Evolutionary conservation across 92 coral and sea anemone genomes (phyloP).

Genomic region (Palythoa grandis): DNA sequence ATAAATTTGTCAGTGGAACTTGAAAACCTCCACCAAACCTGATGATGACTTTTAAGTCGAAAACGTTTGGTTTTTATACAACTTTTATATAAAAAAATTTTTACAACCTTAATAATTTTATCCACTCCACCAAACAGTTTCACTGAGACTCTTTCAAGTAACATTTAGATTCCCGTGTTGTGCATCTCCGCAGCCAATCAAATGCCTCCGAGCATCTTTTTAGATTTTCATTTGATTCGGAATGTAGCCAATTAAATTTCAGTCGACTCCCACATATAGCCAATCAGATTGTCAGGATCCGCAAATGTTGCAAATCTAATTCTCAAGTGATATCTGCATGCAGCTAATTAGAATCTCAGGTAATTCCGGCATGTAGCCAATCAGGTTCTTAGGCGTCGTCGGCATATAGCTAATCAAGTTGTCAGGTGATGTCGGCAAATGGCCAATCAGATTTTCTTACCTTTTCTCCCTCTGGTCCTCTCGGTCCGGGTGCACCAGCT

Average conservation of each 20-base stretch:
- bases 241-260: background rate
- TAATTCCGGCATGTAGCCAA: background rate
- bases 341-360: background rate
- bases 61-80: too few species aligned
- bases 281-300: background rate
- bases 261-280: background rate
- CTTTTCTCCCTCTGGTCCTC: conserved; percentile 34
- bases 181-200: too few species aligned
- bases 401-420: background rate
- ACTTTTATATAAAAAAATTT: too few species aligned
- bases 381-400: background rate
- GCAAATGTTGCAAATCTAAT: background rate
- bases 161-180: too few species aligned
- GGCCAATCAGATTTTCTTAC: background rate
- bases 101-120: too few species aligned
- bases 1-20: too few species aligned
- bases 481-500: conserved; percentile 1
- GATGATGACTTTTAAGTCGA: too few species aligned
- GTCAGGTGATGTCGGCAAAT: too few species aligned
- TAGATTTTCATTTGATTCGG: background rate
- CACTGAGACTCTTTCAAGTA: too few species aligned
- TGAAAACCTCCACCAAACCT: too few species aligned
- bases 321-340: background rate
- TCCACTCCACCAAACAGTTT: too few species aligned
- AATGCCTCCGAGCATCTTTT: too few species aligned